Evolutionary conservation across 2,888 invertebrate genomes (phyloP), one percentile per base, ranked within the genome.

Genomic region (Ophion costatus): DNA sequence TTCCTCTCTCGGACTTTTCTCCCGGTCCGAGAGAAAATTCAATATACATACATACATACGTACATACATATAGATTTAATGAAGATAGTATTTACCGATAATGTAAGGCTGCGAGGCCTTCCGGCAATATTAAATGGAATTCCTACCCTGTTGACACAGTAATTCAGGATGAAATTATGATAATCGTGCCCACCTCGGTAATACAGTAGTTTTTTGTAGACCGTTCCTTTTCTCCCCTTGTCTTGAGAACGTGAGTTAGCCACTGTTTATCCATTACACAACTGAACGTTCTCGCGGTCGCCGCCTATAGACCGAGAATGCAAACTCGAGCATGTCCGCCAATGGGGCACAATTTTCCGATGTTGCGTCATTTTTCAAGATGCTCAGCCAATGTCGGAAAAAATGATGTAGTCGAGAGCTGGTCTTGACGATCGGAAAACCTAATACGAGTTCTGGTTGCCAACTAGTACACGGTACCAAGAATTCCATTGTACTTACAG

Each of bases 1-100:
- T 81, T 81, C 45, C 85, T 83, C 51, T 51, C 81, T 83, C 74
- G 80, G 80, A 78, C 80, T 83, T 76, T 38, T 85, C 67, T 76
- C 70, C 63, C 67, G 76, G 70, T 71, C 42, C 51, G 9, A 69
- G 56, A 78, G 70, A 78, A 45, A 78, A 73, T 66, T 79, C 24
- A 70, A 56, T 67, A 51, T 71, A 61, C 33, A 59, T 20, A 10
- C 45, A 45, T 61, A 61, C 24, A 45, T 69, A 5, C 56, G 6
- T 38, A 56, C 29, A 51, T 63, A n/a, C n/a, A 64, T 64, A 29
- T 29, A 5, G 20, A 59, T 63, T 63, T 63, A 74, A 57, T 78
- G 71, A 45, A 71, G 75, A 69, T 78, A 78, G 45, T 83, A 80
- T 83, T 80, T 80, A 67, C 83, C 20, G 69, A 74, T 80, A 82